Base-by-base conservation (phyloP, 2,888 invertebrate species). In the Ceraclea dissimilis region DNA sequence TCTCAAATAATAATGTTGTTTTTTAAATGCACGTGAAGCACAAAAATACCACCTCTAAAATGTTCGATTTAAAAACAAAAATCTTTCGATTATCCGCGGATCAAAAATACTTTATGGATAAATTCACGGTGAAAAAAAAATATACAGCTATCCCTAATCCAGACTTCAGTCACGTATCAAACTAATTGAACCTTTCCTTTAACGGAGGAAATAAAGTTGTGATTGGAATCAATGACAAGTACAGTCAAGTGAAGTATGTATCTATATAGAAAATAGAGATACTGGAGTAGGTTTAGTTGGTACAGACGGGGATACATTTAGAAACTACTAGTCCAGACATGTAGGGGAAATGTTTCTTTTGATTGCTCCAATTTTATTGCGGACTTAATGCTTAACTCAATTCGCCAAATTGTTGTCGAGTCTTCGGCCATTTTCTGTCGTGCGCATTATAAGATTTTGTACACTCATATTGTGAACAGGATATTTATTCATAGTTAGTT, bases 101-200 rank as follows among this genome's bases (percentile, higher is more conserved):
- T 39, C 39, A 39, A 16, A 39, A 39, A 39, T 39, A 13, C 13
- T 39, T 39, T 39, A 39, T 39, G 39, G 39, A 39, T 39, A 5
- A 39, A n/a, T n/a, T 39, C 13, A 2, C 13, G 13, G 13, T 31
- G 13, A 8, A 13, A 39, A 13, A 39, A 39, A 39, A 39, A 39
- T 8, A 39, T 13, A 39, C 39, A 16, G 39, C 4, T 39, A 39
- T 39, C 39, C 39, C 39, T 39, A 39, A 39, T 39, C 39, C 16
- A 39, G 39, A 39, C 39, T 39, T 39, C 39, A 56, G 61, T 59
- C 61, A 61, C 61, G 61, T 61, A 58, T 60, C 58, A 58, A 58
- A 61, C 60, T 61, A 61, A 61, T 61, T 61, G 61, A 60, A 61
- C 61, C 59, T 55, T 59, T 54, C 52, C 54, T 52, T 48, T 43